A percentile compares a stretch with the other conserved stretches of the same genome.
phyloP scores from a whole-genome alignment of 2,797 vertebrate species.

The Acrossocheilus fasciatus region DNA sequence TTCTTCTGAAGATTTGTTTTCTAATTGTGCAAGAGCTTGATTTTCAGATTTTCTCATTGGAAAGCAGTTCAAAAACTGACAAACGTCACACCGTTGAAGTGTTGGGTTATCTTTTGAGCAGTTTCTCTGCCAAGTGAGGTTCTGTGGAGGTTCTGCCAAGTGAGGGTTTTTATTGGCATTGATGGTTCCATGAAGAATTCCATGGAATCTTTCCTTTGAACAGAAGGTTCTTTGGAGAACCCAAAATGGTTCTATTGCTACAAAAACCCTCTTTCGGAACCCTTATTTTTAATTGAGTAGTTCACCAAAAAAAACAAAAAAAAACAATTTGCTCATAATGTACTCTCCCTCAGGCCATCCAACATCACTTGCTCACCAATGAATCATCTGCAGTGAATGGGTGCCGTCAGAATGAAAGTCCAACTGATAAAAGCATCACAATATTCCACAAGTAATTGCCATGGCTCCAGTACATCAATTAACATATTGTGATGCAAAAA shows the following conservation, averaged over 20 bases:
- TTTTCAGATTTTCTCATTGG: conserved; percentile 1
- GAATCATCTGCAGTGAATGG: not conserved
- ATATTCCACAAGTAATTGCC: not conserved
- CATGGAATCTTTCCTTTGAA: not conserved
- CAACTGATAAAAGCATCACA: not conserved
- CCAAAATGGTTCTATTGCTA: not conserved
- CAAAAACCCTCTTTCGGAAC: not conserved
- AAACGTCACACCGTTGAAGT: not conserved
- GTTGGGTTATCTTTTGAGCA: not conserved
- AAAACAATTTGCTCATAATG: not conserved
- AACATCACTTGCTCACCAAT: not conserved
- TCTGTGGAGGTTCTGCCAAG: conserved; percentile 30
- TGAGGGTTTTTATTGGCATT: conserved; percentile 25
- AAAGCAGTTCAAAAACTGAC: not conserved
- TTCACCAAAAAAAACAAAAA: not conserved
- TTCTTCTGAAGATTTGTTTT: conserved; percentile 19
- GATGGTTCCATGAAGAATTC: not conserved
- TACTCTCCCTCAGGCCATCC: not conserved
- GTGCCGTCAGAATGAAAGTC: not conserved
- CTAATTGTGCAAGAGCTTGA: conserved; percentile 33
- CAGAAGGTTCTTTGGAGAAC: not conserved
- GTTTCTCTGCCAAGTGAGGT: conserved; percentile 34
- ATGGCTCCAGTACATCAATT: not conserved
- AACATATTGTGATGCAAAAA: not conserved
- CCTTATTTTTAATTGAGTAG: not conserved